Evolutionary conservation across 2,888 invertebrate genomes (phyloP).

Genomic region (Horisme vitalbata): DNA sequence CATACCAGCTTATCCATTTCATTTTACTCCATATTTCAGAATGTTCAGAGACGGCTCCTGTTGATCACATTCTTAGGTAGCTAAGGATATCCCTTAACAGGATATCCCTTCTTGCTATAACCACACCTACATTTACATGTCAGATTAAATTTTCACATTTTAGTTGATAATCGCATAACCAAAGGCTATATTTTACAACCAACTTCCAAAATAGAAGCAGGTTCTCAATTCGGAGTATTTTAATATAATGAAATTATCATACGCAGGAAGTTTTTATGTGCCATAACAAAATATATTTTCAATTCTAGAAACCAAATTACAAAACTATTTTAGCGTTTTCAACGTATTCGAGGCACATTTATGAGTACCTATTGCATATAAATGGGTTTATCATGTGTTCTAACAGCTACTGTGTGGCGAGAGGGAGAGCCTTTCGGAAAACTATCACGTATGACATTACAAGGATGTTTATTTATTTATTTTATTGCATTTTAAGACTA

Average conservation of each 20-base stretch:
- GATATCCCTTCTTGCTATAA: no score
- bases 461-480: slow-evolving; percentile 51
- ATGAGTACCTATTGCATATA: slow-evolving; percentile 58
- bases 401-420: slow-evolving; percentile 65
- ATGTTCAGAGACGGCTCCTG: no score
- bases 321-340: slow-evolving; percentile 39
- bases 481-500: slow-evolving; percentile 43
- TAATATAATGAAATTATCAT: neutral
- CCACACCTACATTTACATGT: no score
- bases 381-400: slow-evolving; percentile 58
- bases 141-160: no score
- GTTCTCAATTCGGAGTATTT: no score
- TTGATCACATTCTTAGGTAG: no score
- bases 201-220: no score
- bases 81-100: no score
- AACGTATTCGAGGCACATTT: slow-evolving; percentile 66
- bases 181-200: no score
- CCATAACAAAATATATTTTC: slow-evolving; percentile 21
- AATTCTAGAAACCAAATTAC: slow-evolving; percentile 34
- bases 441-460: slow-evolving; percentile 63
- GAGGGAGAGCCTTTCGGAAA: slow-evolving; percentile 47
- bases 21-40: no score
- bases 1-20: no score
- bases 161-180: no score
- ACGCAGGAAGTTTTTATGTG: slow-evolving; percentile 11